Evolutionary conservation across 2,888 invertebrate genomes (phyloP).

Genomic region (Torymus tubicola): DNA sequence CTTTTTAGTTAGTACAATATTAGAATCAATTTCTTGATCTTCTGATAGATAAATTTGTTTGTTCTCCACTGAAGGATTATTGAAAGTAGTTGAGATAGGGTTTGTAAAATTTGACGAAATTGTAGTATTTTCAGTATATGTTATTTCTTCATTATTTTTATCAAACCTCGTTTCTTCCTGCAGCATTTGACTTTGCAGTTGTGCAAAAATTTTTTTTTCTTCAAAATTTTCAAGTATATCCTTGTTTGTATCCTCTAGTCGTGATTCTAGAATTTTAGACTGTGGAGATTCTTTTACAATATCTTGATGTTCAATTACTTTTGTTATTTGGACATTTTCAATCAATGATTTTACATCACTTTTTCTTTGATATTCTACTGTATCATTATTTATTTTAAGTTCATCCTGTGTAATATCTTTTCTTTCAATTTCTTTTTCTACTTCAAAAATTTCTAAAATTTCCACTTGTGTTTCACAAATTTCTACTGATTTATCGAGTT

Average conservation of each 20-base stretch:
- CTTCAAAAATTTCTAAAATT: slow-evolving; percentile 71
- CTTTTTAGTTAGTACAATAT: background rate
- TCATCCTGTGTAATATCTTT: slow-evolving; percentile 20
- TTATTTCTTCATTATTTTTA: background rate
- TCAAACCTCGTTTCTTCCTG: background rate
- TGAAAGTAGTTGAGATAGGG: slow-evolving; percentile 1
- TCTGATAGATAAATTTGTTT: background rate
- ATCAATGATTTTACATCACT: background rate
- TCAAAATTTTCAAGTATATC: slow-evolving; percentile 19
- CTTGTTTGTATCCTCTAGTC: background rate
- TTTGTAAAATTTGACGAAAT: too few species aligned
- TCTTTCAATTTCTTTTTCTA: slow-evolving; percentile 65
- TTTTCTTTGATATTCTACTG: background rate
- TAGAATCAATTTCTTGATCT: slow-evolving; percentile 12
- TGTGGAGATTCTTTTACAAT: background rate
- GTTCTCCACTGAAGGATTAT: background rate
- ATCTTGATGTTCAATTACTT: background rate
- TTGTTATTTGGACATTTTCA: slow-evolving; percentile 1
- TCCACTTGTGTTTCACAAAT: slow-evolving; percentile 66
- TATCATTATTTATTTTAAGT: slow-evolving; percentile 6
- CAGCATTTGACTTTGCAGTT: background rate
- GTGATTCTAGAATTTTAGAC: too few species aligned
- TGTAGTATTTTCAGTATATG: background rate
- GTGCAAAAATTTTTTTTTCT: background rate
- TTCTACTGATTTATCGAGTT: slow-evolving; percentile 35